Percentiles rank a stretch among this genome's conserved stretches.
Conservation (phyloP, 1,140 invertebrate genomes). For the Drosophila malerkotliana region DNA sequence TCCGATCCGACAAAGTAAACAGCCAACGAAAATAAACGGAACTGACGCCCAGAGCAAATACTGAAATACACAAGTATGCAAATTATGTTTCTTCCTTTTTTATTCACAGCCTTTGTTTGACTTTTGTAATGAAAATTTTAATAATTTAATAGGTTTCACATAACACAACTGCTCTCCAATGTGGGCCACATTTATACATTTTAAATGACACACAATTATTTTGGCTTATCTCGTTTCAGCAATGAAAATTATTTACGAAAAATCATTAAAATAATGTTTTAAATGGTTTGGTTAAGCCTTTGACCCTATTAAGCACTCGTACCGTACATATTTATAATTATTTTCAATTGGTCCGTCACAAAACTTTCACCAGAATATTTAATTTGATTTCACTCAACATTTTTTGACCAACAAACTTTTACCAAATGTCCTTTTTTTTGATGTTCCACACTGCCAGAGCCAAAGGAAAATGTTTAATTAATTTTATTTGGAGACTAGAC, state of each 20-base stretch:
- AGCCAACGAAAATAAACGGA: conserved; percentile 22
- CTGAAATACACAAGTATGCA: conserved; percentile 60
- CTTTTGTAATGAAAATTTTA: conserved; percentile 75
- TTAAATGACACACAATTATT: conserved; percentile 48
- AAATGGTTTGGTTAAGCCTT: not conserved
- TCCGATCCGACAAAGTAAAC: conserved; percentile 22
- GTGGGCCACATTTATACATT: conserved; percentile 47
- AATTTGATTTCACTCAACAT: conserved; percentile 3
- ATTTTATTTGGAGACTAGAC: conserved; percentile 32
- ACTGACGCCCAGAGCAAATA: conserved; percentile 25
- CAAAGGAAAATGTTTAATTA: conserved; percentile 21
- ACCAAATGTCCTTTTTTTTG: not conserved
- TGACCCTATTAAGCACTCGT: not conserved
- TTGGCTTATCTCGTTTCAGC: conserved; percentile 9
- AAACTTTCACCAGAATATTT: not conserved
- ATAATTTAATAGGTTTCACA: conserved; percentile 56
- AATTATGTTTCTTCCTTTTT: conserved; percentile 53
- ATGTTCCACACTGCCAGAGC: not conserved
- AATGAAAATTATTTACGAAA: not conserved
- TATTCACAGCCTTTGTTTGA: conserved; percentile 55
- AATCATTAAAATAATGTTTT: not conserved
- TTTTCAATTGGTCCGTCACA: not conserved
- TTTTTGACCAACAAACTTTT: not conserved
- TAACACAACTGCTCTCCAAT: conserved; percentile 26
- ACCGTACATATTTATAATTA: not conserved